Conservation (phyloP, 2,797 vertebrate genomes). For the Chloroceryle inda region DNA sequence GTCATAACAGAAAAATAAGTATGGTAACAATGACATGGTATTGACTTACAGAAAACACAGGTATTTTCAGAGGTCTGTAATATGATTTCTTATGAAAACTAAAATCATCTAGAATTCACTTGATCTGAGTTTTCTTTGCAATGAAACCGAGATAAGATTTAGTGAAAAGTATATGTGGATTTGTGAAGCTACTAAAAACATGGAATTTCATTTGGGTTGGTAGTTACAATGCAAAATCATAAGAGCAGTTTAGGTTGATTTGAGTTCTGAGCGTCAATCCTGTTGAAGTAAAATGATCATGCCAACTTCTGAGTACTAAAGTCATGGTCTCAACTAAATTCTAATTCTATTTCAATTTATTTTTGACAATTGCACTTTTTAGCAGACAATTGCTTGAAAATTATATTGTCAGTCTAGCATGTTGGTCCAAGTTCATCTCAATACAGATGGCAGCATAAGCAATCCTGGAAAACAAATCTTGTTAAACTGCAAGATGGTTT, state of each 20-base stretch:
- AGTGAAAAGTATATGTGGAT: neutral
- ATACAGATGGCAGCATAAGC: neutral
- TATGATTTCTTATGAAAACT: neutral
- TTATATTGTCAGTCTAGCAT: neutral
- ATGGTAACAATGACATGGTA: neutral
- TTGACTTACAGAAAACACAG: neutral
- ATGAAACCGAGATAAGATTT: neutral
- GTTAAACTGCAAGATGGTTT: neutral
- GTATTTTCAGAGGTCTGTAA: neutral
- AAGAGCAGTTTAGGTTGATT: neutral
- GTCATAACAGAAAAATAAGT: neutral
- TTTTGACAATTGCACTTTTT: neutral
- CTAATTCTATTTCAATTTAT: neutral
- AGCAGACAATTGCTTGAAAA: neutral
- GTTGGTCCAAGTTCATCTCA: neutral
- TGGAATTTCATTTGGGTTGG: neutral
- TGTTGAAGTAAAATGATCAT: neutral
- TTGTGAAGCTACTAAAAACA: neutral
- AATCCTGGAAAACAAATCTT: neutral
- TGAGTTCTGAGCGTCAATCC: neutral
- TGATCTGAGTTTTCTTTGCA: neutral
- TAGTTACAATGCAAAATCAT: neutral
- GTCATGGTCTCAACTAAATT: neutral
- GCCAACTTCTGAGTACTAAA: neutral
- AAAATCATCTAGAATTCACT: neutral